These are phyloP conservation scores for Climacteris rufus DNA, from an alignment of 2,113 vertebrate genomes.

Conservation along the genomic window DNA sequence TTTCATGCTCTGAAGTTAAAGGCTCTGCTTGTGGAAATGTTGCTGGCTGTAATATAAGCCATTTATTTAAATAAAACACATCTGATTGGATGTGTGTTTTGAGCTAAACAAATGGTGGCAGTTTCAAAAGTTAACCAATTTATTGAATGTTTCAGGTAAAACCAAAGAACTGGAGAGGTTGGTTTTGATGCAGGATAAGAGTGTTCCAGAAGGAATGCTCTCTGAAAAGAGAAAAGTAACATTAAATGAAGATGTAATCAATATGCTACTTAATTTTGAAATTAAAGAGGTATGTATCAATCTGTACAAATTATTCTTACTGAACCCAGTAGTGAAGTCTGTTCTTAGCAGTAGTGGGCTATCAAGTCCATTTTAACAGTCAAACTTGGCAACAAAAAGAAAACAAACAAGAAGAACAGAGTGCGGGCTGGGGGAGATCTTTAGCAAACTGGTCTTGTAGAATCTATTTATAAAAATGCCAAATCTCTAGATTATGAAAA, in stretches of 20 bases:
- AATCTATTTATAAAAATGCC: neutral
- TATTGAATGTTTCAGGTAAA: conserved; percentile 36
- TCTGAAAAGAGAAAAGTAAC: neutral
- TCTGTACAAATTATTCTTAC: neutral
- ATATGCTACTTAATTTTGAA: conserved; percentile 87
- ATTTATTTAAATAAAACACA: neutral
- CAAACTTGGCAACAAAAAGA: neutral
- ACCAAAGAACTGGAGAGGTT: neutral
- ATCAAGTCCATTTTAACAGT: neutral
- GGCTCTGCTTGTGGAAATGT: neutral
- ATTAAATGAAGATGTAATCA: conserved; percentile 72
- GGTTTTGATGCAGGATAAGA: neutral
- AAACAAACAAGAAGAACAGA: neutral
- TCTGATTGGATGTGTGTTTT: neutral
- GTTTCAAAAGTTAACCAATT: neutral
- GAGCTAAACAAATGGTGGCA: neutral
- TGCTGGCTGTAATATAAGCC: neutral
- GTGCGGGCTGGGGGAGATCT: rapidly evolving
- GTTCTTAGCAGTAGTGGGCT: neutral
- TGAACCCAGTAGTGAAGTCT: neutral
- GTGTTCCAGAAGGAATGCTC: neutral
- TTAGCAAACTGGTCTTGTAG: neutral
- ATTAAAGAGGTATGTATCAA: conserved; percentile 81
- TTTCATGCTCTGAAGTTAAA: neutral
- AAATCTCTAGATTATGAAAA: neutral